Base-by-base conservation (phyloP, 2,113 vertebrate genomes). In the Phalacrocorax brasilianus region DNA sequence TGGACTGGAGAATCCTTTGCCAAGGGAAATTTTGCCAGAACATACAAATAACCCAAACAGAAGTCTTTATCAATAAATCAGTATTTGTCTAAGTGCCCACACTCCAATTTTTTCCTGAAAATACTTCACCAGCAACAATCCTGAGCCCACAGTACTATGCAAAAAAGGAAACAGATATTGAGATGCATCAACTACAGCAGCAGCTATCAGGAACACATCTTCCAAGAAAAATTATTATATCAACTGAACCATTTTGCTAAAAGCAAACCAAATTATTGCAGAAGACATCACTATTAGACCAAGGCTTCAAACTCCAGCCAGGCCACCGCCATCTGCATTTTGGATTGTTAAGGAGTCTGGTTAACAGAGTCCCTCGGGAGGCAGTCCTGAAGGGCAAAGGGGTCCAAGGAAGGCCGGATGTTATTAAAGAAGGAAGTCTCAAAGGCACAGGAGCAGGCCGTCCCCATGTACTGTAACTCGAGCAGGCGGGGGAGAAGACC, bases 71-170 rank as follows among this genome's bases (percentile, higher is more conserved):
- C 44, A 45, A 21, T 14, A 63, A 55, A 42, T 21, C 14, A 87
- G 32, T 8, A 32, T 66, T 79, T 63, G 7, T 42, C 40, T 38
- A 66, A 71, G 30, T 77, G 65, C 14, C 28, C 26, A 80, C 8
- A 55, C 4, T 47, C 38, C 42, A 4, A 4, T 35, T 52, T 44
- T 79, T 91, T 27, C 55, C 38, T 61, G 28, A 63, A 47, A 91
- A 58, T 47, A 68, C 50, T 59, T 77, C 47, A 58, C 9, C 50
- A 80, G 42, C 33, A 74, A 56, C 40, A 73, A 55, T 20, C 27
- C 16, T 22, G 16, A 88, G 27, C 11, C 26, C 5, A 4, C 0
- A 0, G 19, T 4, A 72, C 18, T 22, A 49, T 9, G 19, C 8
- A 70, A 70, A 82, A 55, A 55, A 58, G 65, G 12, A 88, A 85